Percentiles rank a stretch among this genome's conserved stretches.
phyloP scores from a whole-genome alignment of 2,113 vertebrate genomes.

The Leptobrachium leishanense region DNA sequence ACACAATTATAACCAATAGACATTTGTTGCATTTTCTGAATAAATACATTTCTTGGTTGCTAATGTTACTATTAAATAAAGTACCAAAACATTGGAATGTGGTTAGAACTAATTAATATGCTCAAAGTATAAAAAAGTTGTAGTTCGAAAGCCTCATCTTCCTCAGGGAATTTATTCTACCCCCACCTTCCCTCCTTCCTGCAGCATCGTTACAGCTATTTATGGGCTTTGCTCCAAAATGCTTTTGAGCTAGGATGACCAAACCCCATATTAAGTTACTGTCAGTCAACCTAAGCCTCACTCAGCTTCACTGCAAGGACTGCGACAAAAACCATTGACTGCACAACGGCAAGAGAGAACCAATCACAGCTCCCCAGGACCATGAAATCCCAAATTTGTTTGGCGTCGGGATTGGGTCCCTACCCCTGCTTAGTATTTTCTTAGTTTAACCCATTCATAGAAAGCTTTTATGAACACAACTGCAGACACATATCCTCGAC shows the following conservation, averaged over 20 bases:
- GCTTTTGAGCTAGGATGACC: constrained; percentile 40
- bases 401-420: neutral
- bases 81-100: too few relatives aligned
- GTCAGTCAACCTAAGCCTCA: neutral
- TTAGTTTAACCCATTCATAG: constrained; percentile 25
- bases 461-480: neutral
- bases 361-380: constrained; percentile 24
- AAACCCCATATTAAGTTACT: constrained; percentile 48
- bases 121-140: neutral
- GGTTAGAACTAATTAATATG: too few relatives aligned
- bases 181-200: constrained; percentile 6
- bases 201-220: constrained; percentile 44
- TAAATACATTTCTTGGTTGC: too few relatives aligned
- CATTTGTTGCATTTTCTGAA: too few relatives aligned
- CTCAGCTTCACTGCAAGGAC: constrained; percentile 33
- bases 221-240: constrained; percentile 46
- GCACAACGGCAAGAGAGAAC: constrained; percentile 39
- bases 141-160: neutral
- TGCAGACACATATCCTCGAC: too few relatives aligned
- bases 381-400: neutral
- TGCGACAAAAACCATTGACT: constrained; percentile 50
- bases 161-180: constrained; percentile 25
- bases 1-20: too few relatives aligned
- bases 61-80: too few relatives aligned
- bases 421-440: constrained; percentile 13